These are phyloP conservation scores for Nettapus auritus DNA, from an alignment of 2,113 vertebrate species.

Conservation along the genomic window DNA sequence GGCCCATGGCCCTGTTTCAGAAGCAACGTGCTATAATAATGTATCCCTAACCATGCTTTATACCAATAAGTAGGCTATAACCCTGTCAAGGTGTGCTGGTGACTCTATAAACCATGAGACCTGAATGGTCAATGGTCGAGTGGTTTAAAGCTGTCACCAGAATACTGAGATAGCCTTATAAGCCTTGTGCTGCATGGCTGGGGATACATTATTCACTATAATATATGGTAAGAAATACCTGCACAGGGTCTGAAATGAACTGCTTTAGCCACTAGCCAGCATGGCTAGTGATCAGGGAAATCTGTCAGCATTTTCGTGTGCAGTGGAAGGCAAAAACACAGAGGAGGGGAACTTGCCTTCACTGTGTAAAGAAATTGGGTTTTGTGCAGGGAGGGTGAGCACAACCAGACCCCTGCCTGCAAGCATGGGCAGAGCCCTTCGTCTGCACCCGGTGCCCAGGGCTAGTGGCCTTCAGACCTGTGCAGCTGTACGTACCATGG, in stretches of 20 bases:
- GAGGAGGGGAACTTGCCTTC: neutral
- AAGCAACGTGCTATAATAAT: slow-evolving; percentile 69
- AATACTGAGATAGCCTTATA: slow-evolving; percentile 75
- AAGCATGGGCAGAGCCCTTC: neutral
- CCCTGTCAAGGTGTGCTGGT: slow-evolving; percentile 75
- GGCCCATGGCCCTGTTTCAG: slow-evolving; percentile 47
- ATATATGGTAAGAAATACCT: slow-evolving; percentile 73
- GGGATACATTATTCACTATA: slow-evolving; percentile 74
- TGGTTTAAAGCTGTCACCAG: slow-evolving; percentile 76
- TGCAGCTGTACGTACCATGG: accelerated
- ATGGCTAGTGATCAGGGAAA: slow-evolving; percentile 66
- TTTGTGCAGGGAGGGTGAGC: neutral
- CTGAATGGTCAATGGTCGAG: slow-evolving; percentile 76
- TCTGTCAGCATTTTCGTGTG: slow-evolving; percentile 63
- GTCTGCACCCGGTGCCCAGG: neutral
- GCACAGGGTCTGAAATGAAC: slow-evolving; percentile 66
- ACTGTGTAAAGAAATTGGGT: neutral
- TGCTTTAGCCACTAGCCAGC: slow-evolving; percentile 72
- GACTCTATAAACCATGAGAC: slow-evolving; percentile 76
- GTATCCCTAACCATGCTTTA: slow-evolving; percentile 76
- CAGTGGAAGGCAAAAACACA: slow-evolving; percentile 17
- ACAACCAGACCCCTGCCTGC: neutral
- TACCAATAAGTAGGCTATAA: slow-evolving; percentile 75
- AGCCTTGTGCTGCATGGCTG: slow-evolving; percentile 72
- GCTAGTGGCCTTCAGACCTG: neutral